Evolutionary conservation across 2,113 vertebrate genomes (phyloP), one percentile per base, ranked within the genome.

Genomic region (Cepphus grylle): DNA sequence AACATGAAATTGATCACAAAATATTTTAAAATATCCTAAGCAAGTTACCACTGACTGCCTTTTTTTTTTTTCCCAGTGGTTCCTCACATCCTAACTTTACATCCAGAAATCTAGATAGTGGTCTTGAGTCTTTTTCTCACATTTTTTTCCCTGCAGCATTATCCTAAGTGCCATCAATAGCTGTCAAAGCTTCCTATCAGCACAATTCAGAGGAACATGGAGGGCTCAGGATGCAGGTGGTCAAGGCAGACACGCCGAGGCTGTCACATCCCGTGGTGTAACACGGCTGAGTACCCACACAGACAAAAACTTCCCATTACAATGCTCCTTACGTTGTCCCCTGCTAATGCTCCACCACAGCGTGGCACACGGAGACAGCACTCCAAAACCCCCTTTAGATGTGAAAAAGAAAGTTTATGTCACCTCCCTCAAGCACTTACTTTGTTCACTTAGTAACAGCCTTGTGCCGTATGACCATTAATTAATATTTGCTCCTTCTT

Each of bases 261-360:
- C 73, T 52, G 65, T 5, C 23, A 8, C 40, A 36, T 6, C n/a
- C 40, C 42, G 1, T 0, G 0, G 20, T 9, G 52, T 17, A 14
- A 5, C 25, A 4, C 3, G 2, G 18, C 50, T 15, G 30, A 43
- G 43, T 15, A 16, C 12, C 83, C 14, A 15, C 56, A 14, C 49
- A 2, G 52, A 52, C 47, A 10, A 12, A 19, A 32, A 29, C 13
- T 43, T 22, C 45, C 65, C 32, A 4, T 12, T 3, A 6, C 16
- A 5, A 7, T 1, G 2, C 15, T 36, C 53, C 62, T 53, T 19
- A 11, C 2, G 0, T 26, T 0, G 0, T 5, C 56, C n/a, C 30
- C 77, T 23, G 49, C 81, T 15, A 32, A 11, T 7, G 52, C 32
- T 30, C 76, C 63, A 4, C 11, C 70, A 2, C 76, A 58, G 71